phyloP scores from a whole-genome alignment of 1,140 invertebrate genomes.

The Belonocnema kinseyi region DNA sequence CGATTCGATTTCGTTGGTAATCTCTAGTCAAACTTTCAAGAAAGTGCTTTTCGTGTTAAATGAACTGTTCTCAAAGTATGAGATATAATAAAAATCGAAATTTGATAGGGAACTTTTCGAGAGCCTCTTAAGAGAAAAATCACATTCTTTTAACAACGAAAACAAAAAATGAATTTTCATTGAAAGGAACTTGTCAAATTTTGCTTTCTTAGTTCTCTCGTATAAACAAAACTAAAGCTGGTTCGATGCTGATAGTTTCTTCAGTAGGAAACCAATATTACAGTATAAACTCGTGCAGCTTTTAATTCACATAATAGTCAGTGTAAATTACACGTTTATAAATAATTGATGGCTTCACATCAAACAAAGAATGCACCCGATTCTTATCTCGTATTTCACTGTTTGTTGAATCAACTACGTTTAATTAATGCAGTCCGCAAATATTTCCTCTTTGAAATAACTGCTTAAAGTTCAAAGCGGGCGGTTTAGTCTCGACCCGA shows the following conservation, averaged over 20 bases:
- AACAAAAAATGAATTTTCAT: constrained; percentile 7
- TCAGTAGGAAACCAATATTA: no score
- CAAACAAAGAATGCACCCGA: no score
- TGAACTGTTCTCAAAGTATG: background rate
- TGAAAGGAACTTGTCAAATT: background rate
- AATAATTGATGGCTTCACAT: no score
- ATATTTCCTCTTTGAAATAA: background rate
- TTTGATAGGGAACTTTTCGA: background rate
- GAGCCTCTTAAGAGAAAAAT: no score
- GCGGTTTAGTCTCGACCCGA: background rate
- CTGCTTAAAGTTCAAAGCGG: background rate
- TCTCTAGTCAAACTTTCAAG: constrained; percentile 29
- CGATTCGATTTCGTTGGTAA: constrained; percentile 18
- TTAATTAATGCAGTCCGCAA: no score
- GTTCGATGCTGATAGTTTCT: background rate
- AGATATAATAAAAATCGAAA: constrained; percentile 1
- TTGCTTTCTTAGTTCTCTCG: constrained; percentile 2
- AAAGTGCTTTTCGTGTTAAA: constrained; percentile 15
- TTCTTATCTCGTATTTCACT: no score
- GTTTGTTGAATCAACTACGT: no score
- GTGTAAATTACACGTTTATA: no score
- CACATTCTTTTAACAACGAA: background rate
- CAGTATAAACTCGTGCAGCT: no score
- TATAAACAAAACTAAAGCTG: background rate
- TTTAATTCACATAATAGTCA: no score